These are phyloP conservation scores for Smittia sp. DNA, from an alignment of 2,888 invertebrate genomes.

Conservation along the genomic window DNA sequence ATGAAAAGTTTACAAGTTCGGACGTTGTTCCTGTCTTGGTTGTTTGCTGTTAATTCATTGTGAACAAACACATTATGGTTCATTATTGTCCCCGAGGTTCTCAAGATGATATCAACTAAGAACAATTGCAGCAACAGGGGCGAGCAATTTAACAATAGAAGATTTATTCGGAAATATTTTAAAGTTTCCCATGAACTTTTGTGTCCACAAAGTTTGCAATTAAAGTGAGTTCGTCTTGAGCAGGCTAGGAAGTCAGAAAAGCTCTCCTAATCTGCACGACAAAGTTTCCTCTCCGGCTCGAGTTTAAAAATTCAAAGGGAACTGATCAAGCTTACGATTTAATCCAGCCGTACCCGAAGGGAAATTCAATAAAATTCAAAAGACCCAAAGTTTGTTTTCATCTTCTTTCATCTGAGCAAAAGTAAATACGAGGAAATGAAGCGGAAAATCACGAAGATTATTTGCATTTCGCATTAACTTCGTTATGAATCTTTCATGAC, in stretches of 20 bases:
- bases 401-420: neutral
- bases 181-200: neutral
- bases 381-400: neutral
- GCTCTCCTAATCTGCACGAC: neutral
- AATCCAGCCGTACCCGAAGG: neutral
- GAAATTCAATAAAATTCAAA: neutral
- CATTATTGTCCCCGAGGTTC: neutral
- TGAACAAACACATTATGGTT: conserved; percentile 8
- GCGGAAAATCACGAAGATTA: conserved; percentile 5
- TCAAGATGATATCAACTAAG: neutral
- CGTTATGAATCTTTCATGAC: neutral
- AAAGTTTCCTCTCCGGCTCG: neutral
- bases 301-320: neutral
- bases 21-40: conserved; percentile 32
- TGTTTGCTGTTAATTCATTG: neutral
- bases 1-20: conserved; percentile 26
- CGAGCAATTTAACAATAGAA: too few relatives aligned
- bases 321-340: neutral
- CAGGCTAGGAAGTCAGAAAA: too few relatives aligned
- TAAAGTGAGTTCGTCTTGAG: neutral
- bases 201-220: neutral
- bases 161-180: too few relatives aligned
- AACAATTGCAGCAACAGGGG: neutral
- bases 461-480: conserved; percentile 7
- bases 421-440: conserved; percentile 3